Evolutionary conservation across 92 coral and sea anemone species (phyloP), one percentile per base, ranked within the genome.

Genomic region (Porites rus): DNA sequence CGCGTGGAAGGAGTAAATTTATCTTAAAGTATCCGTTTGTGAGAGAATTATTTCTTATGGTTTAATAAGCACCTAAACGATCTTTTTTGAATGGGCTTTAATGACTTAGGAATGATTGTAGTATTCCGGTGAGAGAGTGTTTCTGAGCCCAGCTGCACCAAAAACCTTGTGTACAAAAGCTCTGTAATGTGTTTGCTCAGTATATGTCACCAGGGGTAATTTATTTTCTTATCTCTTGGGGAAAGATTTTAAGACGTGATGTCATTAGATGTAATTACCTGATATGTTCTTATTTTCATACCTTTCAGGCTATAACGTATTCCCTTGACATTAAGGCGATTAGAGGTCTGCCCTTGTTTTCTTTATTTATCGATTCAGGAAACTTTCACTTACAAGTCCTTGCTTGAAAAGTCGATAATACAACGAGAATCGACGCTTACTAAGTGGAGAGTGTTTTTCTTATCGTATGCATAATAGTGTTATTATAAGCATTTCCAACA

Each of bases 151-250:
- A 95, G 98, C 98, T 95, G 98, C 89, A 81, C 14, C 74, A 72
- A 76, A 81, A 92, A 74, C 76, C 60, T 82, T 84, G 62, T 91
- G 90, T 88, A 88, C 88, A 89, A 94, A 92, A 90, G 90, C 80
- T 87, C 79, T 78, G 88, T 95, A 93, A 95, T 92, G 98, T 93
- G 93, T 95, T 95, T 95, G 98, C 72, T 95, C 98, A 92, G 90
- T 95, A 84, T 93, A 89, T 94, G 98, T 95, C 98, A 93, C 84
- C 94, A 88, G 79, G 82, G 83, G 80, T 91, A 90, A 95, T 95
- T 93, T 90, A 93, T 93, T 95, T 94, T 76, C 87, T 81, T 87
- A 87, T 94, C 93, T 81, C 94, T 74, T 79, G 63, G 90, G 92
- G 77, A 75, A 79, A 61, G 90, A 86, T 92, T 86, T 78, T 82